A percentile compares a stretch with the other conserved stretches of the same genome.
These are phyloP conservation scores for Ceriagrion tenellum DNA, from an alignment of 2,888 invertebrate genomes.

Conservation along the genomic window DNA sequence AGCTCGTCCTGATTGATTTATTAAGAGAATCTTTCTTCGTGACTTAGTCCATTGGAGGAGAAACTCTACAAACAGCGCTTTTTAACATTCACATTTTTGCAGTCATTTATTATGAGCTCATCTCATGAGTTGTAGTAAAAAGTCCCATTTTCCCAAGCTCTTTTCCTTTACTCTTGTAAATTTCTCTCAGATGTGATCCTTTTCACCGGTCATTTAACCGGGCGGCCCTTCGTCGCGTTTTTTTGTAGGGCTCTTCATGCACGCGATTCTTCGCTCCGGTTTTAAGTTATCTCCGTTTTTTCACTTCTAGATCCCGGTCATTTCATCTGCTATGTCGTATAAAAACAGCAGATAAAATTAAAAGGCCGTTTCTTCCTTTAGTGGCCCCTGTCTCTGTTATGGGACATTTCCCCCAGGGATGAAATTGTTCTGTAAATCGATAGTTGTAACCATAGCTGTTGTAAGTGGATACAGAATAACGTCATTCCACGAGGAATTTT, in stretches of 20 bases:
- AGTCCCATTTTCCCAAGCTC: not conserved
- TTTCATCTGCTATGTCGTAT: not conserved
- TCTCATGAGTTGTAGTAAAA: not conserved
- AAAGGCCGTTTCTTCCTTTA: not conserved
- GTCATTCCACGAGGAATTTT: not conserved
- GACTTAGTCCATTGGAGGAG: not conserved
- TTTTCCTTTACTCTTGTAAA: not conserved
- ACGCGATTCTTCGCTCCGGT: not conserved
- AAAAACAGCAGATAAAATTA: not conserved
- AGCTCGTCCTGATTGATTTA: too few species aligned
- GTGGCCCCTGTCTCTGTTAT: not conserved
- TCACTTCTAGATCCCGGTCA: not conserved
- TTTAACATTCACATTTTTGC: not conserved
- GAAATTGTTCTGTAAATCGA: not conserved
- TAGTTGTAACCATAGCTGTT: not conserved
- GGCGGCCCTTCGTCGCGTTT: not conserved
- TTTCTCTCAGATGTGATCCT: not conserved
- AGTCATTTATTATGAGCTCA: not conserved
- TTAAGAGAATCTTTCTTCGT: too few species aligned
- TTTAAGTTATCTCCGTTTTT: not conserved
- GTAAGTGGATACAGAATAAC: not conserved
- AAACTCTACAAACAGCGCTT: not conserved
- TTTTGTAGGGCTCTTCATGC: not conserved
- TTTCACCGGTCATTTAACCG: not conserved
- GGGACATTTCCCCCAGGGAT: not conserved